phyloP scores from a whole-genome alignment of 2,113 vertebrate genomes.

The Antechinus stuartii region DNA sequence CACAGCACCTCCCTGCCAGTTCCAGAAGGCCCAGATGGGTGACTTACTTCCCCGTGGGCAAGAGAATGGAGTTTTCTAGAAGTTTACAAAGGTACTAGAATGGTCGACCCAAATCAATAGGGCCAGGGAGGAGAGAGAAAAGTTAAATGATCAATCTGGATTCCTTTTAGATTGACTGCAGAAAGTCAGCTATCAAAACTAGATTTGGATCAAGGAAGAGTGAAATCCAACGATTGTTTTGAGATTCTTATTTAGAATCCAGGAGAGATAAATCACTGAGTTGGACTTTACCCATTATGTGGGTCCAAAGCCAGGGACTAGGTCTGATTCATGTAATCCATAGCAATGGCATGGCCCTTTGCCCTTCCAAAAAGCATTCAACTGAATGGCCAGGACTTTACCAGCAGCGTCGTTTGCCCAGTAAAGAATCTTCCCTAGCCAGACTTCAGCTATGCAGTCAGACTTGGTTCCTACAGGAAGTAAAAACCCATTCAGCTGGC shows the following conservation, averaged over 20 bases:
- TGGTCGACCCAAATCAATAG: not conserved
- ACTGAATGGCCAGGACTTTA: conserved; percentile 88
- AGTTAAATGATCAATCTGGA: not conserved
- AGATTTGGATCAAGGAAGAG: not conserved
- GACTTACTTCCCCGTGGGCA: not conserved
- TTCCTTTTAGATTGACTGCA: conserved; percentile 14
- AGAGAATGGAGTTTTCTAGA: not conserved
- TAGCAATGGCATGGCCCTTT: conserved; percentile 86
- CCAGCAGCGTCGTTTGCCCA: conserved; percentile 92
- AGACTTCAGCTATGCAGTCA: conserved; percentile 92
- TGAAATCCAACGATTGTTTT: not conserved
- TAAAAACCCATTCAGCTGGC: conserved; percentile 8
- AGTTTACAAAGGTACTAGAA: not conserved
- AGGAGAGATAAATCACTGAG: not conserved
- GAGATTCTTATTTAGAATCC: not conserved
- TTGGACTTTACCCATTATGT: conserved; percentile 86
- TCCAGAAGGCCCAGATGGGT: not conserved
- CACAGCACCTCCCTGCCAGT: not conserved
- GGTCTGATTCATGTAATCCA: conserved; percentile 89
- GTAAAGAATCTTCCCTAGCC: conserved; percentile 94
- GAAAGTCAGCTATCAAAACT: not conserved
- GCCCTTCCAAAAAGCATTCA: conserved; percentile 81
- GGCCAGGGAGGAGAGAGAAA: not conserved
- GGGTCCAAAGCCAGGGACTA: conserved; percentile 90
- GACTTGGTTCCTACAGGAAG: conserved; percentile 89